These are phyloP conservation scores for Damaliscus lunatus DNA, from an alignment of 2,113 vertebrate genomes.

Conservation along the genomic window DNA sequence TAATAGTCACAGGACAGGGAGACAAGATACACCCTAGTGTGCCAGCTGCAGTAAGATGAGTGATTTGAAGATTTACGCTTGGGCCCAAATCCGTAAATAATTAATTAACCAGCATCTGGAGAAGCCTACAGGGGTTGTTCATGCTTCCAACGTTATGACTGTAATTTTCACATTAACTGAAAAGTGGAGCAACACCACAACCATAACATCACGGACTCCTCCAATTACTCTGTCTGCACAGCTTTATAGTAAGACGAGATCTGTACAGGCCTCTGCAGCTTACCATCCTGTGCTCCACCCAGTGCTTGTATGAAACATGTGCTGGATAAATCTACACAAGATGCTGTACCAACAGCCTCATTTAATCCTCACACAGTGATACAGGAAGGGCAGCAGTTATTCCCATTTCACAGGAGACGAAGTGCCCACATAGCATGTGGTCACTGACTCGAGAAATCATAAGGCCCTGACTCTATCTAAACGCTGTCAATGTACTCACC, in stretches of 20 bases:
- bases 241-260: neutral
- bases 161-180: neutral
- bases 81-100: neutral
- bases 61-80: neutral
- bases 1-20: neutral
- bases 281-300: neutral
- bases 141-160: neutral
- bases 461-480: neutral
- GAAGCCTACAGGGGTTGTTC: neutral
- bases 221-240: neutral
- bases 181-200: rapidly evolving
- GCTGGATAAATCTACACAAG: neutral
- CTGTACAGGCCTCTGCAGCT: neutral
- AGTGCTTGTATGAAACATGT: neutral
- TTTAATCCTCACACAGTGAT: neutral
- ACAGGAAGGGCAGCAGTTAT: neutral
- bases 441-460: rapidly evolving
- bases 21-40: rapidly evolving
- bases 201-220: rapidly evolving
- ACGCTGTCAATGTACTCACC: rapidly evolving
- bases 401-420: neutral
- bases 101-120: neutral
- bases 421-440: rapidly evolving
- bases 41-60: neutral
- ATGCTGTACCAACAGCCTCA: neutral